Conservation (phyloP, 2,797 vertebrate genomes). For the Tenualosa thibaudeaui region DNA sequence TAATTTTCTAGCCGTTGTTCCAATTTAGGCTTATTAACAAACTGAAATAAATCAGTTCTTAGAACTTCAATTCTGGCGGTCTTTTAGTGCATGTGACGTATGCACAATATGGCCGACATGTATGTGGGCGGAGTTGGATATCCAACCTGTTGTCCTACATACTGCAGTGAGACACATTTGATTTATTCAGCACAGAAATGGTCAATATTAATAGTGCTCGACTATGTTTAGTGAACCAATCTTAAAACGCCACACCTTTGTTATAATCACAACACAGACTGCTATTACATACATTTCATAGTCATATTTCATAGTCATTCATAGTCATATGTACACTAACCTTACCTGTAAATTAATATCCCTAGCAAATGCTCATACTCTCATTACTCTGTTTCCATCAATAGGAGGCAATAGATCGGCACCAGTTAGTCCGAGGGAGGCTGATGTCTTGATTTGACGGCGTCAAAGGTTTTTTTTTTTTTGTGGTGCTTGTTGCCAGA, state of each 20-base stretch:
- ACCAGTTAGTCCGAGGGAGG: constrained; percentile 20
- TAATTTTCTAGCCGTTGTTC: no score
- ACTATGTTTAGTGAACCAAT: neutral
- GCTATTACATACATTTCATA: neutral
- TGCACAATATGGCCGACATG: no score
- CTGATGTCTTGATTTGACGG: constrained; percentile 30
- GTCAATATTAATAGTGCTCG: constrained; percentile 56
- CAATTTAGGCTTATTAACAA: no score
- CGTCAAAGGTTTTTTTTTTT: constrained; percentile 2
- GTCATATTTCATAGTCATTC: neutral
- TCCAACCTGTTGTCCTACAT: no score
- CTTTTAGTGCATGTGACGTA: no score
- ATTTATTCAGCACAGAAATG: constrained; percentile 65
- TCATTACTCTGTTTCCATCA: neutral
- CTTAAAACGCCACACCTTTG: neutral
- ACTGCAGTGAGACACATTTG: no score
- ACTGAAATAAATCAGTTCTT: no score
- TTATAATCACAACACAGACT: neutral
- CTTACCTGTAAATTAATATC: neutral
- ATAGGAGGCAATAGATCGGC: neutral
- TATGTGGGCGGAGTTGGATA: no score
- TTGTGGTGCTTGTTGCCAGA: constrained; percentile 2
- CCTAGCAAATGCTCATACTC: neutral
- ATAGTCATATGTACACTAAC: neutral
- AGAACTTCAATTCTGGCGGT: no score